phyloP scores from a whole-genome alignment of 35 echinoderm and acorn worm species.

The Ptychodera flava region DNA sequence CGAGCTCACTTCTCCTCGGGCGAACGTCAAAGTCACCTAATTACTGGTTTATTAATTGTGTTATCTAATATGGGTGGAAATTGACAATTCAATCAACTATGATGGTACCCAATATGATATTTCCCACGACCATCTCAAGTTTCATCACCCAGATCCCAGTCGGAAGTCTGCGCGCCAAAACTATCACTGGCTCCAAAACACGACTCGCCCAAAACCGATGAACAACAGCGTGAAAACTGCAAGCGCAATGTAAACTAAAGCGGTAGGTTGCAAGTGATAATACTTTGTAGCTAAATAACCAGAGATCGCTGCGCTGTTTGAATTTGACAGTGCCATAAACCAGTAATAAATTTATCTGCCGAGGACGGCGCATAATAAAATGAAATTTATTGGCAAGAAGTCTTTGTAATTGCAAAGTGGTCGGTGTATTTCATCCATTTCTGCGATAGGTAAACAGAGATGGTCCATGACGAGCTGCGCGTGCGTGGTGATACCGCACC shows the following conservation, averaged over 20 bases:
- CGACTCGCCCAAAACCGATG: too few species aligned
- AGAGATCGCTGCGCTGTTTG: too few species aligned
- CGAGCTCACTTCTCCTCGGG: neutral
- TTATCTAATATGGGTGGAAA: neutral
- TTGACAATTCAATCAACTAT: neutral
- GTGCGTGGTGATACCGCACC: neutral
- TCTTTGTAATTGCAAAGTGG: too few species aligned
- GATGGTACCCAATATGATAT: neutral
- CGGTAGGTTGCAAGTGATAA: too few species aligned
- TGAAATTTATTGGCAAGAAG: too few species aligned
- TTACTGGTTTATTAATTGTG: neutral
- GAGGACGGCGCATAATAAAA: too few species aligned
- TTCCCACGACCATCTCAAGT: neutral
- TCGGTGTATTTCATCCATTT: too few species aligned
- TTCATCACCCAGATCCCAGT: neutral
- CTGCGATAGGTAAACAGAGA: too few species aligned
- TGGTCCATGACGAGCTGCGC: too few species aligned
- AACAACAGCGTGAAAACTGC: too few species aligned
- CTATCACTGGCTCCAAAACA: neutral
- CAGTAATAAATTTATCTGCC: neutral
- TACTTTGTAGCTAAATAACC: too few species aligned
- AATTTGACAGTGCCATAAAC: neutral
- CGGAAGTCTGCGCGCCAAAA: neutral
- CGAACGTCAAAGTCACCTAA: neutral
- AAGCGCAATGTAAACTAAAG: too few species aligned